A percentile compares a stretch with the other conserved stretches of the same genome.
Evolutionary conservation across 1,140 invertebrate genomes (phyloP).

Genomic region (Dendroctonus valens): DNA sequence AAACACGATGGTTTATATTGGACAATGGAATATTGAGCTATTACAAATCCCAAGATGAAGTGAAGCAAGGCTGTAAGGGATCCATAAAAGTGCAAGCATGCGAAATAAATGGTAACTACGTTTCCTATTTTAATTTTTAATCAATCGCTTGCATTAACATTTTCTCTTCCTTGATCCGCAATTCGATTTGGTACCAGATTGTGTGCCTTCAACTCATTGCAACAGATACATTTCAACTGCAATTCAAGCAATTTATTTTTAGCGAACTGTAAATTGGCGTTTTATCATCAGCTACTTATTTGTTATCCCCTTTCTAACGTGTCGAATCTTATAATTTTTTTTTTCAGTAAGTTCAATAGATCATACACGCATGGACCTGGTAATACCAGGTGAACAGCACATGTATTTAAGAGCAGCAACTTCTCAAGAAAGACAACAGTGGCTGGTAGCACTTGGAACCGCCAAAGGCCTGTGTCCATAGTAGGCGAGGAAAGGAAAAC

Average conservation of each 20-base stretch:
- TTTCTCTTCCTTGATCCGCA: no score
- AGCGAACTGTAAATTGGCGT: no score
- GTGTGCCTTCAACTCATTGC: no score
- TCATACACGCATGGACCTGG: slow-evolving; percentile 69
- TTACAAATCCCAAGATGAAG: slow-evolving; percentile 80
- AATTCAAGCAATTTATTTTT: no score
- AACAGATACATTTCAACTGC: no score
- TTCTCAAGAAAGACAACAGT: slow-evolving; percentile 73
- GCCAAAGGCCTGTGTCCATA: slow-evolving; percentile 72
- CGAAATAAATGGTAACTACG: slow-evolving; percentile 70
- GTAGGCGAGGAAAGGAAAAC: slow-evolving; percentile 49
- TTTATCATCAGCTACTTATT: no score
- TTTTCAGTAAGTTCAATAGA: slow-evolving; percentile 70
- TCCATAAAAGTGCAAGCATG: slow-evolving; percentile 79
- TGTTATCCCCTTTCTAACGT: no score
- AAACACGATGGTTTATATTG: slow-evolving; percentile 81
- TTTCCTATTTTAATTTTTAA: slow-evolving; percentile 10
- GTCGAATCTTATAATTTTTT: no score
- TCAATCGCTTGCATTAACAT: not conserved
- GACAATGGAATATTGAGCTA: slow-evolving; percentile 79
- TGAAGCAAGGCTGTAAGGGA: slow-evolving; percentile 80
- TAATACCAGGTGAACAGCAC: slow-evolving; percentile 79
- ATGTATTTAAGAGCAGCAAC: slow-evolving; percentile 76
- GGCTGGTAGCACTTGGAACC: slow-evolving; percentile 77
- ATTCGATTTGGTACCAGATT: no score